Base-by-base conservation (phyloP, 2,888 invertebrate species). In the Acrocyrtus sp. region DNA sequence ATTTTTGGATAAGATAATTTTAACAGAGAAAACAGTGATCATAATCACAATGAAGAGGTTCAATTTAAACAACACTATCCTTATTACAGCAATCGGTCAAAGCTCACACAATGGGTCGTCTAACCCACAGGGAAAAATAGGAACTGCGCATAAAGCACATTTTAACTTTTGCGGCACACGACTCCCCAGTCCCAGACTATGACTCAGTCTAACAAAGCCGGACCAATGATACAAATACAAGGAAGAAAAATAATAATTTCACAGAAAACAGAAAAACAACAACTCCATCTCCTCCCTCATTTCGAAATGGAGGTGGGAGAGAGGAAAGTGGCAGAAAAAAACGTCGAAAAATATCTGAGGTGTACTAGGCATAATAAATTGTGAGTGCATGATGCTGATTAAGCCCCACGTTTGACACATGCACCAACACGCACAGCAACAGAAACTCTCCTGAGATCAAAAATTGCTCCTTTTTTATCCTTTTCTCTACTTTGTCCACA, bases 381-480 rank as follows among this genome's bases (percentile, higher is more conserved):
- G 17, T 47, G 27, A 60, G 12, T 10, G 19, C 22, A 51, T 2
- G 15, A 56, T n/a, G 41, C 15, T 22, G 39, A 6, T n/a, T 15
- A 54, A 26, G 21, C n/a, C 22, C 26, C 24, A 27, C 29, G 22
- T 22, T 67, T 68, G 68, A 61, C 61, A 69, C 69, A 69, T 69
- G 69, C 69, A 69, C 50, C 61, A 69, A 48, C 69, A 69, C 69
- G 69, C 69, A 69, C 69, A 53, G 6, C 47, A 19, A 50, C 4
- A n/a, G n/a, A n/a, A n/a, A n/a, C n/a, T n/a, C n/a, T n/a, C n/a
- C n/a, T n/a, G n/a, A n/a, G n/a, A n/a, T n/a, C n/a, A n/a, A n/a
- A n/a, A n/a, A n/a, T n/a, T n/a, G n/a, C n/a, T n/a, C n/a, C n/a
- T n/a, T n/a, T n/a, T n/a, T n/a, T n/a, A n/a, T n/a, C 58, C 47